Evolutionary conservation across 2,113 vertebrate genomes (phyloP).

Genomic region (Nibea coibor): DNA sequence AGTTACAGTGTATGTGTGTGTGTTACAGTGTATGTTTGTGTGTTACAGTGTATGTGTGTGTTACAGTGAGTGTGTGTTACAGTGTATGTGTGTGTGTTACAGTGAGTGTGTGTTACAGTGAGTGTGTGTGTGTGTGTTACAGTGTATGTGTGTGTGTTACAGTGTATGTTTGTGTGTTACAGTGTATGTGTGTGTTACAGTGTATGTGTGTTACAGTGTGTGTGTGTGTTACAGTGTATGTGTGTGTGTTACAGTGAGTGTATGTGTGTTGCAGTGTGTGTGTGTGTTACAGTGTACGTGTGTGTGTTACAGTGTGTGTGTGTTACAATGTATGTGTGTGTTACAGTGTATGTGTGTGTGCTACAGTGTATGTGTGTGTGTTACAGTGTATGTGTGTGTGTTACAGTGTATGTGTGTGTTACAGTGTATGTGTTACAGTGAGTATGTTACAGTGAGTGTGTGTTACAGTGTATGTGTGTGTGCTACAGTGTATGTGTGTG

Average conservation of each 20-base stretch:
- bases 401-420: conserved; percentile 42
- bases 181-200: conserved; percentile 5
- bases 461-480: conserved; percentile 42
- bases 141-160: no score
- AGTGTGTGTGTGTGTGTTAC: conserved; percentile 11
- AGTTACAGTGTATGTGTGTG: no score
- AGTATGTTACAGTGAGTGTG: no score
- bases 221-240: conserved; percentile 11
- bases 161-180: conserved; percentile 49
- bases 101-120: conserved; percentile 49
- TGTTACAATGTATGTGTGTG: no score
- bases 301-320: neutral
- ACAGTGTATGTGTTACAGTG: conserved; percentile 1
- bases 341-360: conserved; percentile 42
- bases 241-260: conserved; percentile 31
- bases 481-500: neutral
- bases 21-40: neutral
- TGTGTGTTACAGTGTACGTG: no score
- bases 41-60: conserved; percentile 42
- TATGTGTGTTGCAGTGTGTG: conserved; percentile 7
- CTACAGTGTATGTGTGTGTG: no score
- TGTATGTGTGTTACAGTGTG: no score
- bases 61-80: conserved; percentile 10
- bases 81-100: no score
- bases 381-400: neutral